phyloP scores from a whole-genome alignment of 30 jellyfish, hydroid and myxozoan genomes.

The Turritopsis rubra region DNA sequence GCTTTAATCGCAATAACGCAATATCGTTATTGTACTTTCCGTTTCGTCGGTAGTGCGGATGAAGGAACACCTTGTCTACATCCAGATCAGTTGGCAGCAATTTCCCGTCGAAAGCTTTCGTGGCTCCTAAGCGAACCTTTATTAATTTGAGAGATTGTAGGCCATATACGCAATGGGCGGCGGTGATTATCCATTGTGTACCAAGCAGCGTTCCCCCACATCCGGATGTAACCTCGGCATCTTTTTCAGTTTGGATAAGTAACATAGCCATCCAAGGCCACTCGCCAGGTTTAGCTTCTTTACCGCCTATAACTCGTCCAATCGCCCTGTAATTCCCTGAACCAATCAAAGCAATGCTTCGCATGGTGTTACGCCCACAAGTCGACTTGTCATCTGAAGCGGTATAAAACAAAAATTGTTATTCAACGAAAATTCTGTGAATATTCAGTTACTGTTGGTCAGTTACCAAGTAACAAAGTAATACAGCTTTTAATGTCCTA shows the following conservation, averaged over 20 bases:
- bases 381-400: constrained; percentile 13
- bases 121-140: constrained; percentile 19
- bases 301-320: constrained; percentile 50
- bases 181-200: constrained; percentile 56
- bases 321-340: neutral
- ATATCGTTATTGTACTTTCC: constrained; percentile 29
- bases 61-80: constrained; percentile 33
- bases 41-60: constrained; percentile 32
- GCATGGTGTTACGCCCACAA: constrained; percentile 7
- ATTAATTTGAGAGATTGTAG: constrained; percentile 7
- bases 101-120: neutral
- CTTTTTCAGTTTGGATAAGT: neutral
- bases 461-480: neutral
- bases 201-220: constrained; percentile 59
- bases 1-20: constrained; percentile 39
- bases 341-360: neutral
- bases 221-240: neutral
- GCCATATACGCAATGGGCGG: constrained; percentile 67
- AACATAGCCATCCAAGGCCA: constrained; percentile 86
- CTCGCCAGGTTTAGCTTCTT: constrained; percentile 34
- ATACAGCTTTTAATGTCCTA: neutral
- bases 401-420: neutral
- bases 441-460: too few species aligned
- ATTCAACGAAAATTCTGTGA: too few species aligned
- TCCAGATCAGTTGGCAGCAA: neutral